Conservation (phyloP, 2,888 invertebrate species). For the Seira musarum region DNA sequence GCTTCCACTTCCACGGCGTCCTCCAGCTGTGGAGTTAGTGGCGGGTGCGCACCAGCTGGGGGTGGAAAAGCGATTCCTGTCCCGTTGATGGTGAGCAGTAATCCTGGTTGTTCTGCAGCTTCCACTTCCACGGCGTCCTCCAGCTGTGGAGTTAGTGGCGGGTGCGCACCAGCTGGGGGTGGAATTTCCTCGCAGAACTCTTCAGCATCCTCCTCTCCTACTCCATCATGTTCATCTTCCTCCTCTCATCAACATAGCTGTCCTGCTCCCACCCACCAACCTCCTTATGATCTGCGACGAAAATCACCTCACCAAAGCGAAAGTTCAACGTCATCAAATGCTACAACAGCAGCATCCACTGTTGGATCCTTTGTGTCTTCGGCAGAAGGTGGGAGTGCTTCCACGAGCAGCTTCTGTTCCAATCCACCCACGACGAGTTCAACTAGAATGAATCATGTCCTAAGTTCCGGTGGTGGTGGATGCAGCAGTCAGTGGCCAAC, state of each 20-base stretch:
- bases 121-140: slow-evolving; percentile 33
- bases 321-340: slow-evolving; percentile 25
- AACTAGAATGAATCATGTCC: slow-evolving; percentile 41
- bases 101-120: slow-evolving; percentile 60
- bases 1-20: slow-evolving; percentile 34
- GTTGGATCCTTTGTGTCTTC: slow-evolving; percentile 15
- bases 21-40: slow-evolving; percentile 23
- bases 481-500: slow-evolving; percentile 50
- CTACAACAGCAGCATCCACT: slow-evolving; percentile 28
- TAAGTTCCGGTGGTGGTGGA: slow-evolving; percentile 46
- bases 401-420: slow-evolving; percentile 1
- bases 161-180: slow-evolving; percentile 55
- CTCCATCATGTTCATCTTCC: slow-evolving; percentile 68
- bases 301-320: slow-evolving; percentile 78
- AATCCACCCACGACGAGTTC: neutral
- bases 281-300: slow-evolving; percentile 90
- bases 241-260: slow-evolving; percentile 72
- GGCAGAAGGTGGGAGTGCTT: slow-evolving; percentile 18
- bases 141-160: slow-evolving; percentile 25
- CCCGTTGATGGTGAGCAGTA: slow-evolving; percentile 64
- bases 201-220: slow-evolving; percentile 62
- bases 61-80: slow-evolving; percentile 65
- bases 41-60: slow-evolving; percentile 35
- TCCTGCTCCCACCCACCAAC: slow-evolving; percentile 79
- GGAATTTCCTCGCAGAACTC: slow-evolving; percentile 67